Base-by-base conservation (phyloP, 1,140 invertebrate genomes). In the Formica selysi region DNA sequence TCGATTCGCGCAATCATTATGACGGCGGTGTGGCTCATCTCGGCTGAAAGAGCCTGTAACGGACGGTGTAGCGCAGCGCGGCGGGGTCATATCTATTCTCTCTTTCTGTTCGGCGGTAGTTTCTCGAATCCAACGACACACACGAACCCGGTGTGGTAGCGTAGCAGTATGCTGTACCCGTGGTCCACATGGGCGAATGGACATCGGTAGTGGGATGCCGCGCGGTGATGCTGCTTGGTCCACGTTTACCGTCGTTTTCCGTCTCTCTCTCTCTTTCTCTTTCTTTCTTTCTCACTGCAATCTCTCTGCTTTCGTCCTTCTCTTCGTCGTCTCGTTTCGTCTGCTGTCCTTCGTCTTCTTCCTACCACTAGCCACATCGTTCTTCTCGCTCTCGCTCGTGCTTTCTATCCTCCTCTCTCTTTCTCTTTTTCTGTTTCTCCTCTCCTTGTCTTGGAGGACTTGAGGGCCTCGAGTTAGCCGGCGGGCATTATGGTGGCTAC, bases 401-500 rank as follows among this genome's bases (percentile, higher is more conserved):
- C 51, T 22, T 78, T 85, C 38, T 71, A 57, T 76, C 88, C 36
- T 70, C 32, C 74, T 80, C 65, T 57, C 71, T 22, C 68, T 79
- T 51, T 79, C 73, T 44, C 13, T 70, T 54, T 44, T 5, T 51
- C n/a, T 44, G n/a, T 61, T 59, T 81, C 78, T 36, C 73, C 71
- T 62, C 51, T 65, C 48, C 86, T 70, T 80, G 85, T 68, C 89
- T 73, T 79, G 86, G 48, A 84, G 80, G 54, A 81, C 86, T 89
- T 86, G 91, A 88, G 89, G 89, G 90, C 89, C 84, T 89, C 76
- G 89, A 86, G 88, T 90, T 93, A 87, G 93, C 93, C 93, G 90
- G 88, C 92, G 91, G 93, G 92, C 92, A 94, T 93, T 88, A 89
- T 92, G 93, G 90, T 91, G 91, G 93, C 93, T 93, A 92, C 93